Conservation (phyloP, 2,797 vertebrate genomes). For the Pampus argenteus region DNA sequence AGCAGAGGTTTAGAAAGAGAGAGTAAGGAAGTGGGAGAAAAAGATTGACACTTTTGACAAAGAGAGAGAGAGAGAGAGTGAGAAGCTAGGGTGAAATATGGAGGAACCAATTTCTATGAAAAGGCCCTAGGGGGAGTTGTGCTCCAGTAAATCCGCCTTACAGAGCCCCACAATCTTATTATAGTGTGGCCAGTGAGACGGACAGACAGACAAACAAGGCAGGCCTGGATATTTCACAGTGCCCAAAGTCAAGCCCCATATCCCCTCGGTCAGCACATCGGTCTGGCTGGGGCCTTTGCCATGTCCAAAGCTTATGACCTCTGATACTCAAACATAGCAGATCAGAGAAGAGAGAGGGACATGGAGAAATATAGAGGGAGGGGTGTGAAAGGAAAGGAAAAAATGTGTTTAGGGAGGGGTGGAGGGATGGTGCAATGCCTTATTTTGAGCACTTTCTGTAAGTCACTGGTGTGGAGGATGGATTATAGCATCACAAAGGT, state of each 20-base stretch:
- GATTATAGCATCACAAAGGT: conserved; percentile 66
- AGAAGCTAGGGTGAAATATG: conserved; percentile 72
- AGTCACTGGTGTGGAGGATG: conserved; percentile 63
- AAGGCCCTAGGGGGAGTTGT: conserved; percentile 87
- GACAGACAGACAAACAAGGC: conserved; percentile 81
- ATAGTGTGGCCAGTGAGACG: conserved; percentile 82
- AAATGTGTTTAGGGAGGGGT: conserved; percentile 56
- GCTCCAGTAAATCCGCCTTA: conserved; percentile 87
- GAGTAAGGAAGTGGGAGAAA: conserved; percentile 31
- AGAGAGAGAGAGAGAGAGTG: conserved; percentile 50
- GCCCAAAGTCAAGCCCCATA: conserved; percentile 80
- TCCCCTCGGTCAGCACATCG: conserved; percentile 79
- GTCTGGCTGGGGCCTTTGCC: conserved; percentile 63
- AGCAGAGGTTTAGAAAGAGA: conserved; percentile 58
- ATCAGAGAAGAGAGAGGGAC: conserved; percentile 51
- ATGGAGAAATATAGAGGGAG: conserved; percentile 1
- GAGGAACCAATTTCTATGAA: conserved; percentile 85
- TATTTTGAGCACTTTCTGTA: conserved; percentile 62
- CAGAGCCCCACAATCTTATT: conserved; percentile 85
- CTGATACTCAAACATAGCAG: conserved; percentile 67
- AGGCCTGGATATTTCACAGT: conserved; percentile 78
- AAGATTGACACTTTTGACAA: conserved; percentile 55
- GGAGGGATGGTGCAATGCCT: conserved; percentile 60
- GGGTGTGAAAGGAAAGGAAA: conserved; percentile 37
- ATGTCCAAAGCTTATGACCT: conserved; percentile 75